These are phyloP conservation scores for Oxytorus armatus DNA, from an alignment of 2,888 invertebrate genomes.

Conservation along the genomic window DNA sequence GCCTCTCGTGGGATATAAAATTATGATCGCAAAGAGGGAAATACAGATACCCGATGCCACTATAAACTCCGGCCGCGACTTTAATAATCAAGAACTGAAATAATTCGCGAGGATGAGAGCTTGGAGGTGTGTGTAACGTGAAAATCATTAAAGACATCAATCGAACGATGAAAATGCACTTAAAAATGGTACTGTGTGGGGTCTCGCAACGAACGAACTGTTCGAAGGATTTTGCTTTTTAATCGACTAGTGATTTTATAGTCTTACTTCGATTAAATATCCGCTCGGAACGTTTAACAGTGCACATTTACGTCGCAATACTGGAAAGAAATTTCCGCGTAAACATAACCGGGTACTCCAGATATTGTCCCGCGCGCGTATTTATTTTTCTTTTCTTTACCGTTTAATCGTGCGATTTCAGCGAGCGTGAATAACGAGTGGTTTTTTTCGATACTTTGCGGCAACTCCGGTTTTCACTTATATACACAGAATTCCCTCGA, in stretches of 20 bases:
- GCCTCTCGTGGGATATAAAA: constrained; percentile 41
- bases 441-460: constrained; percentile 31
- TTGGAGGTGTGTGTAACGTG: constrained; percentile 24
- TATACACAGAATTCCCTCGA: constrained; percentile 64
- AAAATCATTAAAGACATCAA: constrained; percentile 10
- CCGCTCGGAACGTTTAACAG: not conserved
- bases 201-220: not conserved
- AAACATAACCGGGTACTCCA: too few relatives aligned
- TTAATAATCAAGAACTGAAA: constrained; percentile 28
- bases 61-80: not conserved
- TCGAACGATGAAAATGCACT: not conserved
- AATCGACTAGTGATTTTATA: too few relatives aligned
- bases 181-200: not conserved
- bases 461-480: constrained; percentile 23
- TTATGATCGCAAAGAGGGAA: constrained; percentile 32
- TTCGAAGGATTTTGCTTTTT: not conserved
- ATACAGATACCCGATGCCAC: not conserved
- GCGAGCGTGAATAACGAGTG: constrained; percentile 17
- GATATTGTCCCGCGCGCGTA: not conserved
- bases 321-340: not conserved
- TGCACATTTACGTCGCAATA: too few relatives aligned
- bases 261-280: too few relatives aligned
- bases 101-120: not conserved
- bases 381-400: not conserved
- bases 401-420: constrained; percentile 8